Evolutionary conservation across 1,140 invertebrate species (phyloP), one percentile per base, ranked within the genome.

Genomic region (Lepidurus apus): DNA sequence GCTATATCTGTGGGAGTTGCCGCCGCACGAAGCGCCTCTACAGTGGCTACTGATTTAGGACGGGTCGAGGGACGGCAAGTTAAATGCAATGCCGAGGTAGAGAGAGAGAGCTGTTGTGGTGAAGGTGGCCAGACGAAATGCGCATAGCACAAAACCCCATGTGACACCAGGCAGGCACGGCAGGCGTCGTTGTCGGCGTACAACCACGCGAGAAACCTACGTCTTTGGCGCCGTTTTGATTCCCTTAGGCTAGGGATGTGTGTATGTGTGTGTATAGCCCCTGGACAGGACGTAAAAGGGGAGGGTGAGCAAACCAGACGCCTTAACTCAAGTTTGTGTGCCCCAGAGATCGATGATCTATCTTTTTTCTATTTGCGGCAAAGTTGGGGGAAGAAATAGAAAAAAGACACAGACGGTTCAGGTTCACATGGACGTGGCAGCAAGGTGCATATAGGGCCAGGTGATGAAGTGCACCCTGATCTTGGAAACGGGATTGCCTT

Each of bases 21-120:
- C 13, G 53, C 53, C 53, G 53, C 21, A 17, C 53, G 53, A 65
- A n/a, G 53, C 53, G 21, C 17, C 17, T 13, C 53, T 65, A 65
- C 53, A 7, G 21, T 65, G 21, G 53, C 53, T 65, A 65, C 53
- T 65, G 53, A 65, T 65, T 65, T 65, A 65, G 53, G 53, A 65
- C 53, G 21, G 17, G 53, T 13, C 53, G 17, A 17, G 13, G 9
- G 53, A 65, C 4, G 53, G 17, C 53, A 65, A 65, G 53, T 65
- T 65, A 65, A 65, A 65, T 65, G 53, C 53, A 65, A 65, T 8
- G 53, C 53, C 34, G 34, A 34, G 34, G 34, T 34, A 34, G 53
- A 65, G 53, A 34, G 53, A 65, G 53, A 65, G 17, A 65, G 53
- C 53, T 65, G 53, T 17, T 65, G 9, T 17, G 13, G 53, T 65